Evolutionary conservation across 2,113 vertebrate species (phyloP).

Genomic region (Hylia prasina): DNA sequence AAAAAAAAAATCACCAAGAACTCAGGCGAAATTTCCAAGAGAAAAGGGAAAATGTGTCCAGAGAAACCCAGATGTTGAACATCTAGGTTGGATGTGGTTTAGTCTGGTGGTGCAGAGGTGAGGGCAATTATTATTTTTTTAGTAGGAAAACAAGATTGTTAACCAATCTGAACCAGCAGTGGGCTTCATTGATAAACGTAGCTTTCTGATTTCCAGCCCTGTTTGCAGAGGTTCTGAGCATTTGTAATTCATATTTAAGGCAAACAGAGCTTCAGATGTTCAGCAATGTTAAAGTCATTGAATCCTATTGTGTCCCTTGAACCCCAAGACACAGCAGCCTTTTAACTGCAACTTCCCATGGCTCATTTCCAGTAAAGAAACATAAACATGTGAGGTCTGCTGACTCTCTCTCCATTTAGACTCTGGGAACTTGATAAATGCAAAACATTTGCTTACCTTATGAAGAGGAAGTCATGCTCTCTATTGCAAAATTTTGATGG

Average conservation of each 20-base stretch:
- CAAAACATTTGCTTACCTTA: conserved; percentile 66
- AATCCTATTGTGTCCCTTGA: conserved; percentile 23
- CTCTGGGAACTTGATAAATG: conserved; percentile 61
- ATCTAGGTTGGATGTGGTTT: not conserved
- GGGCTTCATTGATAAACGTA: not conserved
- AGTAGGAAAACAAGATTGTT: not conserved
- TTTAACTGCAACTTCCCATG: conserved; percentile 56
- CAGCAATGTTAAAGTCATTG: not conserved
- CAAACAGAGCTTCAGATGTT: conserved; percentile 7
- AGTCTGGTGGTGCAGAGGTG: not conserved
- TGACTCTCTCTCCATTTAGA: conserved; percentile 48
- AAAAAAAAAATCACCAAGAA: not conserved
- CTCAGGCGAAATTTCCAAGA: not conserved
- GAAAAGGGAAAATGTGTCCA: not conserved
- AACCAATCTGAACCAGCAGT: not conserved
- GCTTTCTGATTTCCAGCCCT: not conserved
- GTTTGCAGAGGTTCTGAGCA: not conserved
- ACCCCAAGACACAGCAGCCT: conserved; percentile 30
- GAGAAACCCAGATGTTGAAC: not conserved
- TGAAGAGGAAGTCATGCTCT: conserved; percentile 22
- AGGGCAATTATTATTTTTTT: not conserved
- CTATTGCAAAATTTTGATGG: conserved; percentile 10
- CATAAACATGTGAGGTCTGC: conserved; percentile 60
- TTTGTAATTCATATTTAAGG: not conserved
- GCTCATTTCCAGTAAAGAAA: conserved; percentile 56